Base-by-base conservation (phyloP, 2,113 vertebrate genomes). In the Hippocampus mohnikei region DNA sequence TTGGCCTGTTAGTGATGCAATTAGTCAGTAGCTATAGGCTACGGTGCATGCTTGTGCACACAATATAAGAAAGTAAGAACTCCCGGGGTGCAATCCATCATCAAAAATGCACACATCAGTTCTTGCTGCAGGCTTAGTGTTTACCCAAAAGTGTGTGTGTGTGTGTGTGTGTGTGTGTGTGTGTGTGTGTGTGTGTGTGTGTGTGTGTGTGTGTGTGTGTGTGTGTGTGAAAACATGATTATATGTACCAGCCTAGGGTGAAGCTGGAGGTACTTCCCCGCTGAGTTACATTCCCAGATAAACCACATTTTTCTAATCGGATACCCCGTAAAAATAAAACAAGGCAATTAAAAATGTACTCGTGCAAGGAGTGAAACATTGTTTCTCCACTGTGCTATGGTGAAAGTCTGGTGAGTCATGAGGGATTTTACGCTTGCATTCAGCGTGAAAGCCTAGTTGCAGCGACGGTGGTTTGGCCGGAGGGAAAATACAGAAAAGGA, bases 51-150 rank as follows among this genome's bases (percentile, higher is more conserved):
- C 74, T 69, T 81, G 40, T 69, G 41, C 72, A 46, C 46, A 72
- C 70, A 72, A 58, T 84, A 58, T 76, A 70, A 65, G 42, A 71
- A 66, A 78, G 66, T 87, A 83, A 88, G 58, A 78, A 59, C 82
- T 80, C 84, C 64, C 33, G 84, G 81, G 86, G 84, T 65, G 67
- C 77, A 84, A 74, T 85, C 83, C 76, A 87, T 87, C 81, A 87
- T 89, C 85, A 85, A 67, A 78, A 33, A 53, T 85, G 75, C 81
- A 81, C 79, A 78, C 70, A 88, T 84, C 76, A 88, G 85, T 89
- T 88, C 86, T 87, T 87, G 80, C 74, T 72, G 56, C 66, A 63
- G 33, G 60, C 67, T 67, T 71, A 67, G 60, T 86, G 78, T 88
- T 87, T 86, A 79, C 86, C 68, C 82, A 82, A 72, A 60, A 68